These are phyloP conservation scores for Quiscalus mexicanus DNA, from an alignment of 2,113 vertebrate genomes.

Conservation along the genomic window DNA sequence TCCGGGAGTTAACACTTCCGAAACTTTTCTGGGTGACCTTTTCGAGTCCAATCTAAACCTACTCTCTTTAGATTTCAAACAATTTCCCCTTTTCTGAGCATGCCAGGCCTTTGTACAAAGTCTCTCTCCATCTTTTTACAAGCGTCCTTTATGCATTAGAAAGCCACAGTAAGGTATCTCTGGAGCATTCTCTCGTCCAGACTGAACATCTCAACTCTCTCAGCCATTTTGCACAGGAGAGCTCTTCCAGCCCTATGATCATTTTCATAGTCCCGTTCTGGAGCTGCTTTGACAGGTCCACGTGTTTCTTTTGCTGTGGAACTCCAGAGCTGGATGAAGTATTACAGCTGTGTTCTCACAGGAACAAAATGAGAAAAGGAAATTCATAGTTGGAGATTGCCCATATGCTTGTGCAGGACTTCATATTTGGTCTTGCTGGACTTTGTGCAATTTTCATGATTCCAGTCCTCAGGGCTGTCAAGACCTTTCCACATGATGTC, in stretches of 20 bases:
- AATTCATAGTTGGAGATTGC: neutral
- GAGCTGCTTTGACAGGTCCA: fast-evolving
- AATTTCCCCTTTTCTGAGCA: neutral
- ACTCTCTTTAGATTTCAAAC: neutral
- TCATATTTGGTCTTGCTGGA: neutral
- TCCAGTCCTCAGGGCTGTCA: neutral
- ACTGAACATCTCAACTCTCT: neutral
- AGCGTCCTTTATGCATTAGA: fast-evolving
- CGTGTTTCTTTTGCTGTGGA: neutral
- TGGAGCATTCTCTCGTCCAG: neutral
- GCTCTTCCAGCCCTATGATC: neutral
- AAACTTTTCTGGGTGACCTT: neutral
- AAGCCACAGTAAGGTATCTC: neutral
- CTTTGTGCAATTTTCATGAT: neutral
- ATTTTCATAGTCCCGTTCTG: fast-evolving
- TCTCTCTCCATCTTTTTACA: neutral
- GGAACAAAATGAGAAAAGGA: fast-evolving
- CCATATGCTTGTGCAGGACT: fast-evolving
- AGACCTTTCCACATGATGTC: neutral
- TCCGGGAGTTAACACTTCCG: neutral
- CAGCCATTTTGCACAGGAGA: neutral
- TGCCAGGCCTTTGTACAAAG: neutral
- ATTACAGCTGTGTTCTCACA: neutral
- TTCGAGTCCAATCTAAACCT: neutral
- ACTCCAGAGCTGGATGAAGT: neutral